phyloP scores from a whole-genome alignment of 2,797 vertebrate genomes.

The Darevskia mixta region DNA sequence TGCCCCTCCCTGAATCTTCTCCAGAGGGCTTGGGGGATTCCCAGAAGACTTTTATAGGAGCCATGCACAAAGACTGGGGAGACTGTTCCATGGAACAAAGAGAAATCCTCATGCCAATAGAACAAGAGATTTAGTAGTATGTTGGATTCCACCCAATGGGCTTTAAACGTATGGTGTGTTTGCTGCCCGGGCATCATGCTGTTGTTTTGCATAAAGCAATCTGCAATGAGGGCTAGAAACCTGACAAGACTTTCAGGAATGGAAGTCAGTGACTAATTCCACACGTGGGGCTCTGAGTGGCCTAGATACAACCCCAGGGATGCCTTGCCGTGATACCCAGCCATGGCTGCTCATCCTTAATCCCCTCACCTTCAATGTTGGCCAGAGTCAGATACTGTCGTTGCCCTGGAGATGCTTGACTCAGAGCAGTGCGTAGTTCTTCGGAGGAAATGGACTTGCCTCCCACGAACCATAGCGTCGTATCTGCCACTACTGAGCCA shows the following conservation, averaged over 20 bases:
- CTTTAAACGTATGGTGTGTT: too few species aligned
- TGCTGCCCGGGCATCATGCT: too few species aligned
- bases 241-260: neutral
- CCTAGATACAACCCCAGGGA: neutral
- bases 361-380: neutral
- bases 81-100: too few species aligned
- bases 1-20: too few species aligned
- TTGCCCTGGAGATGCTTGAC: accelerated
- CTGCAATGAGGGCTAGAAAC: neutral
- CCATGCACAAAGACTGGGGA: too few species aligned
- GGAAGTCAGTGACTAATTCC: neutral
- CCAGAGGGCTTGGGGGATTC: too few species aligned
- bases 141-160: too few species aligned
- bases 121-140: too few species aligned
- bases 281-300: neutral
- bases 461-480: accelerated
- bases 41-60: too few species aligned
- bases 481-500: neutral
- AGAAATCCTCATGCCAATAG: too few species aligned
- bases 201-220: neutral
- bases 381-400: accelerated
- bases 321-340: neutral
- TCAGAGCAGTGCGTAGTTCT: accelerated
- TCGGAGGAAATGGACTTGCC: accelerated
- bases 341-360: accelerated